Conservation (phyloP, 2,888 invertebrate species). For the Resseliella maxima region DNA sequence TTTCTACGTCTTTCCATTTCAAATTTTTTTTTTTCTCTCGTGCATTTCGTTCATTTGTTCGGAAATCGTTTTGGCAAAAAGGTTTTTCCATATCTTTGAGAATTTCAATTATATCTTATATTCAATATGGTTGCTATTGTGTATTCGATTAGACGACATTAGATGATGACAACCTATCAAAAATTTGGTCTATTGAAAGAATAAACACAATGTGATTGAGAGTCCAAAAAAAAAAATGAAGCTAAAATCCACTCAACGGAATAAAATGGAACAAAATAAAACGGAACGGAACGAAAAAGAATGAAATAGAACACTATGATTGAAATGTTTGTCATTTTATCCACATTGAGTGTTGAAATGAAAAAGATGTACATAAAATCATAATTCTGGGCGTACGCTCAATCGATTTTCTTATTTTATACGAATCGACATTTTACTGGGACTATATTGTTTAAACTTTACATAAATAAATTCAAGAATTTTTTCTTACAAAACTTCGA, state of each 20-base stretch:
- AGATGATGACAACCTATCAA: slow-evolving; percentile 30
- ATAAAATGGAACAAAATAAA: not conserved
- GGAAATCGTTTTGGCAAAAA: not conserved
- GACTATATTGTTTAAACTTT: not conserved
- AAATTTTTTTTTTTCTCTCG: not conserved
- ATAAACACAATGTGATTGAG: not conserved
- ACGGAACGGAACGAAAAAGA: not conserved
- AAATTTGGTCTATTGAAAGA: not conserved
- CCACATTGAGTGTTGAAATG: not conserved
- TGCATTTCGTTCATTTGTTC: not conserved
- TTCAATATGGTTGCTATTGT: slow-evolving; percentile 33
- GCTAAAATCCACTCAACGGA: not conserved
- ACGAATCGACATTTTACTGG: not conserved
- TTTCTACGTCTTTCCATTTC: not conserved
- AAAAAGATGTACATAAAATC: not conserved
- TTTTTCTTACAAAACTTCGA: not conserved
- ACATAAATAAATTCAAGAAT: not conserved
- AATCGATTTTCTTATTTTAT: not conserved
- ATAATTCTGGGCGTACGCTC: not conserved
- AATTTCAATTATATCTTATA: slow-evolving; percentile 36
- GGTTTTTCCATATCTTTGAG: not conserved
- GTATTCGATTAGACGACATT: slow-evolving; percentile 24
- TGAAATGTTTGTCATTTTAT: slow-evolving; percentile 46
- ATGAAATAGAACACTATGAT: not conserved
- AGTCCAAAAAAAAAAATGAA: not conserved